These are phyloP conservation scores for Abramis brama DNA, from an alignment of 2,113 vertebrate species.

Conservation along the genomic window DNA sequence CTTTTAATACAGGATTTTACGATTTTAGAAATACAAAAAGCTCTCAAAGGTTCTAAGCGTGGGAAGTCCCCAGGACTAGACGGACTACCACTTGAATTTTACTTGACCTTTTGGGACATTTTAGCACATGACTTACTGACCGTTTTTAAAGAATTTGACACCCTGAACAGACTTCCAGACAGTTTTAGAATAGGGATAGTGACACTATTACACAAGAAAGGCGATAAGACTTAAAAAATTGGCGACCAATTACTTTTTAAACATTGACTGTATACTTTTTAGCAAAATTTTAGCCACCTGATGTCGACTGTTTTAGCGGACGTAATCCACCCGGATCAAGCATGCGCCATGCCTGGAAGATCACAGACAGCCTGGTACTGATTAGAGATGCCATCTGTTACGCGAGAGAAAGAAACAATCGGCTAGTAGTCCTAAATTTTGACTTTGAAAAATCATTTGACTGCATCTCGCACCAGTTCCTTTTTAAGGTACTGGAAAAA, in stretches of 20 bases:
- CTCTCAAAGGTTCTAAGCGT: background rate
- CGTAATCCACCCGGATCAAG: constrained; percentile 40
- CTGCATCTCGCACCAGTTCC: constrained; percentile 45
- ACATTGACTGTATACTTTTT: constrained; percentile 41
- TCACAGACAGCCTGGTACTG: constrained; percentile 49
- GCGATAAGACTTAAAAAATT: background rate
- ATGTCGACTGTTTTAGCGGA: constrained; percentile 42
- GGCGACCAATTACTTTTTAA: constrained; percentile 3
- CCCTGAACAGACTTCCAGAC: background rate
- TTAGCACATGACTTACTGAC: constrained; percentile 13
- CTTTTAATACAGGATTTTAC: constrained; percentile 47
- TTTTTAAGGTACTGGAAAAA: constrained; percentile 48
- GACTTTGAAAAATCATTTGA: constrained; percentile 52
- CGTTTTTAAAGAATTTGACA: constrained; percentile 40
- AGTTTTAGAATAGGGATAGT: constrained; percentile 7
- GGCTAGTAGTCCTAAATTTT: constrained; percentile 50
- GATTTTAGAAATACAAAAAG: background rate
- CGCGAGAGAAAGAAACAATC: constrained; percentile 51
- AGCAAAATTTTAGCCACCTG: constrained; percentile 2
- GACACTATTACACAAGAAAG: background rate
- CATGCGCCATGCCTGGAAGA: constrained; percentile 33
- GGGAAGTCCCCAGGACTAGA: background rate
- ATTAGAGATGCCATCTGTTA: constrained; percentile 52
- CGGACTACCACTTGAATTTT: too few species aligned
- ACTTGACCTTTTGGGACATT: constrained; percentile 5